These are phyloP conservation scores for Drosophila chauvacae DNA, from an alignment of 1,140 invertebrate genomes.

Conservation along the genomic window DNA sequence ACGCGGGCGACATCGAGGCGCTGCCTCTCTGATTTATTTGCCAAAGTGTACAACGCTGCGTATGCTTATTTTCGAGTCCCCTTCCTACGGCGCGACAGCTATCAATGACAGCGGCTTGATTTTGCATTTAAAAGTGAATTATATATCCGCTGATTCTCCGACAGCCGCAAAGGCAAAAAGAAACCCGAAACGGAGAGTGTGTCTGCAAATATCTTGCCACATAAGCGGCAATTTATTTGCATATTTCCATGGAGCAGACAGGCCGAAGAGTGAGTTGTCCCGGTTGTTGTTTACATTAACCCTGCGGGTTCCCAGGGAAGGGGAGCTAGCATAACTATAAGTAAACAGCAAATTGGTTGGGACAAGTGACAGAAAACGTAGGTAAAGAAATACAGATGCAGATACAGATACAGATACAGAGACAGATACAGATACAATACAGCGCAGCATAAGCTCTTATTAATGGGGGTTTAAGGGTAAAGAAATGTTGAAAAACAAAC, in stretches of 20 bases:
- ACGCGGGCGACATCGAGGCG: slow-evolving; percentile 55
- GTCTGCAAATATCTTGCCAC: slow-evolving; percentile 36
- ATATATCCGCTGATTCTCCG: slow-evolving; percentile 37
- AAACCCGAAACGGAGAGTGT: neutral
- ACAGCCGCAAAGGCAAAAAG: slow-evolving; percentile 16
- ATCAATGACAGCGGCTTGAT: slow-evolving; percentile 75
- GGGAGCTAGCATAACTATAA: slow-evolving; percentile 7
- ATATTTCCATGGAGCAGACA: slow-evolving; percentile 51
- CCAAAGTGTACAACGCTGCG: slow-evolving; percentile 68
- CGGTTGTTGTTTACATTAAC: slow-evolving; percentile 44
- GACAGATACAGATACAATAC: neutral
- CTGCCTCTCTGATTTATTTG: slow-evolving; percentile 76
- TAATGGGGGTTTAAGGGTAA: neutral
- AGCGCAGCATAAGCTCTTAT: neutral
- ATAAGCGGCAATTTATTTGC: slow-evolving; percentile 61
- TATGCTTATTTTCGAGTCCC: slow-evolving; percentile 59
- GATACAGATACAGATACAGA: neutral
- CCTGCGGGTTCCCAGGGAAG: neutral
- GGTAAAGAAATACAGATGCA: neutral
- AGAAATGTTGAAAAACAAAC: neutral
- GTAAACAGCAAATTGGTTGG: slow-evolving; percentile 18
- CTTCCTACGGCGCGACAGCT: slow-evolving; percentile 32
- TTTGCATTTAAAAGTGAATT: slow-evolving; percentile 81
- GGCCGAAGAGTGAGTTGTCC: slow-evolving; percentile 26
- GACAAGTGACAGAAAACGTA: neutral